Evolutionary conservation across 2,888 invertebrate species (phyloP), one percentile per base, ranked within the genome.

Genomic region (Rhodophaea formosa): DNA sequence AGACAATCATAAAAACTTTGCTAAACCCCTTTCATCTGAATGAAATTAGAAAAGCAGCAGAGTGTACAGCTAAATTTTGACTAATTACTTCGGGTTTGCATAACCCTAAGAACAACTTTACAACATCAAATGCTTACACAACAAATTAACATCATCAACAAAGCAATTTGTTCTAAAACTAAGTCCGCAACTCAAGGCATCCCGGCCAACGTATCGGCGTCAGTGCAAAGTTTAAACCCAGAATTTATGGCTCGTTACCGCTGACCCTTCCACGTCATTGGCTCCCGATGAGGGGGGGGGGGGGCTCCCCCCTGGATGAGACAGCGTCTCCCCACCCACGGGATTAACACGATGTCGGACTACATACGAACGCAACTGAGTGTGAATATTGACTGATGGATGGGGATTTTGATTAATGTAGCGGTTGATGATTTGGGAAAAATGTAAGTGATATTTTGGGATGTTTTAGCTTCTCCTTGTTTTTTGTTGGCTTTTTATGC

Each of bases 221-320:
- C 43, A 16, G 53, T 44, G 29, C 47, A 29, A 56, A 59, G 46
- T 59, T 62, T 61, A 55, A 59, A 61, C 57, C 58, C 56, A 44
- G 49, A 54, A 58, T 62, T 61, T 64, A 62, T 71, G 65, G 70
- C 70, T 78, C 80, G 74, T 82, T 82, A 79, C 74, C 71, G 67
- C 74, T 72, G 80, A 75, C 82, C 80, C 81, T 81, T 82, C 75
- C 75, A 61, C 72, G 68, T 77, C 80, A 81, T 79, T 76, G 79
- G 72, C 60, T 66, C 59, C 63, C 69, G 70, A 77, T 78, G 75
- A 54, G 30, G 51, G 51, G 51, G 47, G 12, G n/a, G 16, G 47
- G 47, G n/a, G n/a, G n/a, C n/a, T n/a, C n/a, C n/a, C n/a, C n/a
- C n/a, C n/a, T n/a, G n/a, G 10, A 10, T 14, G 15, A 15, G 44